Conservation (phyloP, 2,888 invertebrate genomes). For the Heliconius hortense region DNA sequence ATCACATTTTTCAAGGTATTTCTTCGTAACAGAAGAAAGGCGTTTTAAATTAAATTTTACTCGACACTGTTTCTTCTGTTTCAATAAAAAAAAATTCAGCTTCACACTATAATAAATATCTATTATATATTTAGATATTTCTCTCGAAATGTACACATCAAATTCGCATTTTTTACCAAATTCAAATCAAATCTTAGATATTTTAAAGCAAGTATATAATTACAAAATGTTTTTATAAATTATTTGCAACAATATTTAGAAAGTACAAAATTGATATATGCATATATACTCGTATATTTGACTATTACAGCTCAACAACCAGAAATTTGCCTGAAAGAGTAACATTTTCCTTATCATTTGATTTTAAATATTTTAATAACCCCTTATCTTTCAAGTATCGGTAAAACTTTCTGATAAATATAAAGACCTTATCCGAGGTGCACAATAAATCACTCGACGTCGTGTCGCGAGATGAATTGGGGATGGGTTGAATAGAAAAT, state of each 20-base stretch:
- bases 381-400: conserved; percentile 12
- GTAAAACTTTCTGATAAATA: conserved; percentile 24
- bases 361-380: conserved; percentile 16
- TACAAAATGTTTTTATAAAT: neutral
- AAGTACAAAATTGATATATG: too few relatives aligned
- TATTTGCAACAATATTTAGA: neutral
- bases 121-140: too few relatives aligned
- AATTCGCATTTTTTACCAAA: too few relatives aligned
- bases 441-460: conserved; percentile 25
- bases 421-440: conserved; percentile 19
- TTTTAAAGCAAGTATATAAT: too few relatives aligned
- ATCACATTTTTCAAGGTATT: neutral
- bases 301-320: neutral
- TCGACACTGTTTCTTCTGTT: neutral
- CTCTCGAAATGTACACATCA: too few relatives aligned
- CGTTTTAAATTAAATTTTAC: neutral
- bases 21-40: neutral
- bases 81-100: neutral
- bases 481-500: conserved; percentile 20
- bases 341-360: neutral
- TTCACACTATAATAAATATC: too few relatives aligned
- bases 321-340: neutral
- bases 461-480: conserved; percentile 20
- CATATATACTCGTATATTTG: too few relatives aligned
- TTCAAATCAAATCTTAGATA: too few relatives aligned